Conservation (phyloP, 1,140 invertebrate genomes). For the Euborellia annulipes region DNA sequence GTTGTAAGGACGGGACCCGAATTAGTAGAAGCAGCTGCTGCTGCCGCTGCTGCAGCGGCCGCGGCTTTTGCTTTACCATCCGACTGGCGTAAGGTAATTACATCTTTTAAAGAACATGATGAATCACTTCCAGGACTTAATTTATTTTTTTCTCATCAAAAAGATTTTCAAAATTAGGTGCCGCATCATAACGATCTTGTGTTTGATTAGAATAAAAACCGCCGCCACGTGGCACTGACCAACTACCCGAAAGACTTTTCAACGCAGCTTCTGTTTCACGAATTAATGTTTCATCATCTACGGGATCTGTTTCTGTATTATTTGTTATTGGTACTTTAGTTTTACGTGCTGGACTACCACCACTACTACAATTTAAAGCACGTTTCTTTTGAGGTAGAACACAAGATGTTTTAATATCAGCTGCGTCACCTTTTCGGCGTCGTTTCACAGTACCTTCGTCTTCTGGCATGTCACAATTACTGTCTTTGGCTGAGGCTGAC, state of each 20-base stretch:
- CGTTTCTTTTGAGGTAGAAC: slow-evolving; percentile 44
- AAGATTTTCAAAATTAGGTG: slow-evolving; percentile 61
- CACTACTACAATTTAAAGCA: slow-evolving; percentile 26
- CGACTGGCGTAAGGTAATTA: slow-evolving; percentile 36
- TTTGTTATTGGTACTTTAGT: too few species aligned
- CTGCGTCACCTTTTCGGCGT: slow-evolving; percentile 30
- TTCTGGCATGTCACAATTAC: too few species aligned
- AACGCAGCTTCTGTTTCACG: slow-evolving; percentile 71
- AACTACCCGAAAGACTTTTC: slow-evolving; percentile 65
- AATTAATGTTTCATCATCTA: slow-evolving; percentile 66
- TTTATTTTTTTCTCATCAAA: slow-evolving; percentile 63
- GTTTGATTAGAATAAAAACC: slow-evolving; percentile 44
- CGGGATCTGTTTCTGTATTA: too few species aligned
- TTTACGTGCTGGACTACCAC: slow-evolving; percentile 29
- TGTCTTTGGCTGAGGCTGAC: too few species aligned
- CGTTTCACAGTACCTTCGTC: slow-evolving; percentile 27
- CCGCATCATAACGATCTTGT: slow-evolving; percentile 43
- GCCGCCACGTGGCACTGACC: slow-evolving; percentile 47
- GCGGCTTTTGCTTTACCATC: too few species aligned
- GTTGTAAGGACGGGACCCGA: too few species aligned
- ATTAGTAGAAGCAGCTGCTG: too few species aligned
- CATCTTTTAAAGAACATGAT: slow-evolving; percentile 36
- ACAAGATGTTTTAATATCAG: too few species aligned
- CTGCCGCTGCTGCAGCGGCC: too few species aligned
- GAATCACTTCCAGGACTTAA: not conserved